A percentile compares a stretch with the other conserved stretches of the same genome.
Evolutionary conservation across 2,888 invertebrate genomes (phyloP).

Genomic region (Agriopis marginaria): DNA sequence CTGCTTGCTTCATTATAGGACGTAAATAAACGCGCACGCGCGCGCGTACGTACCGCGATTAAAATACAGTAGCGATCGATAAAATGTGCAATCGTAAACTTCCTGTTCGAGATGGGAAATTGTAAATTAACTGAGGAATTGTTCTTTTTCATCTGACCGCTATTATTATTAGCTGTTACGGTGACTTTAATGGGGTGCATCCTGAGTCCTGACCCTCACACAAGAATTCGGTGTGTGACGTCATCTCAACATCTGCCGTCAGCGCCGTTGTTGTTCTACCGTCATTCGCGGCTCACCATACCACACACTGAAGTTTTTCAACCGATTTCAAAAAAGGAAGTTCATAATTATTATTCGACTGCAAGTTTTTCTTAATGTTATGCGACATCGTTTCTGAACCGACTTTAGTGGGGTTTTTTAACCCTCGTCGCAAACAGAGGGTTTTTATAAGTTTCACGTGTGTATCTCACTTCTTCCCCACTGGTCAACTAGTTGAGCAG

Average conservation of each 20-base stretch:
- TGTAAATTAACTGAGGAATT: slow-evolving; percentile 80
- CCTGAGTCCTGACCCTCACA: slow-evolving; percentile 36
- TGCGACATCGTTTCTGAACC: too few species aligned
- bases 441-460: too few species aligned
- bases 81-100: slow-evolving; percentile 83
- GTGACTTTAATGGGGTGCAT: slow-evolving; percentile 48
- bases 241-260: slow-evolving; percentile 1
- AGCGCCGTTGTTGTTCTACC: neutral
- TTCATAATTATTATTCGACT: too few species aligned
- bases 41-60: slow-evolving; percentile 57
- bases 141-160: slow-evolving; percentile 81
- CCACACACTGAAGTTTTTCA: neutral
- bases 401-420: too few species aligned
- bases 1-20: slow-evolving; percentile 71
- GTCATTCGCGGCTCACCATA: neutral
- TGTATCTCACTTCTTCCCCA: too few species aligned
- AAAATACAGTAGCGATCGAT: slow-evolving; percentile 78
- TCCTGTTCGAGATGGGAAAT: slow-evolving; percentile 78
- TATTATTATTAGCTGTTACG: slow-evolving; percentile 66
- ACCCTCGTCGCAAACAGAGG: too few species aligned
- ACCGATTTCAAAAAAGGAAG: neutral
- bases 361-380: neutral
- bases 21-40: slow-evolving; percentile 73
- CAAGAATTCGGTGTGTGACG: slow-evolving; percentile 17
- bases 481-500: too few species aligned